Base-by-base conservation (phyloP, 2,888 invertebrate genomes). In the Diaperis boleti region DNA sequence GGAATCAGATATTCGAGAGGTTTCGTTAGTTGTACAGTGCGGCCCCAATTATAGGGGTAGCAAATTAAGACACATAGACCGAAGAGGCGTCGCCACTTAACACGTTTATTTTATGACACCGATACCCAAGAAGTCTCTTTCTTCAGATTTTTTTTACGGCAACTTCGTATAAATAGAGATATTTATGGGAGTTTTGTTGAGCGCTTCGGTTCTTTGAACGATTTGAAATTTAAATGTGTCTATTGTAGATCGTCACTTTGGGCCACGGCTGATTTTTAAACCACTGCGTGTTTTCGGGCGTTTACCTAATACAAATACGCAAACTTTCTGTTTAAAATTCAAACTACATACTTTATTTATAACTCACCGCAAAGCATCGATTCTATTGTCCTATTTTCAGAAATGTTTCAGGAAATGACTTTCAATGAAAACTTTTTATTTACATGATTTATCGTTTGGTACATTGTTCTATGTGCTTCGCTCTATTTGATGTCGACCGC, bases 1-100 rank as follows among this genome's bases (percentile, higher is more conserved):
- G 54, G 55, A 61, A 61, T 61, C 52, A 11, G 61, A 55, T 61
- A 55, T 20, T 55, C 44, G 15, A 39, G 29, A 18, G 50, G 54
- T 54, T 41, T 31, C 45, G 29, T 45, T 45, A 45, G 47, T 50
- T 22, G 37, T 39, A 45, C 22, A 50, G 50, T 50, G 22, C 50
- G 35, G 50, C 37, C 13, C 54, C 56, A 41, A 63, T 62, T 62
- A 50, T 62, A 49, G 42, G 26, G 50, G 42, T 50, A 44, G 57
- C 57, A 62, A 62, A 62, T 62, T 57, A 62, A 62, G 61, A 59
- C 14, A 22, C 33, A 33, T 35, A 44, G 37, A 15, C 39, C 31
- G 33, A 49, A 47, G 41, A 59, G 56, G 39, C 41, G 39, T 41
- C 31, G 57, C 45, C 45, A 57, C 37, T 47, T 57, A 49, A 39